These are phyloP conservation scores for Telmatochromis sp. DNA, from an alignment of 2,113 vertebrate genomes.

Conservation along the genomic window DNA sequence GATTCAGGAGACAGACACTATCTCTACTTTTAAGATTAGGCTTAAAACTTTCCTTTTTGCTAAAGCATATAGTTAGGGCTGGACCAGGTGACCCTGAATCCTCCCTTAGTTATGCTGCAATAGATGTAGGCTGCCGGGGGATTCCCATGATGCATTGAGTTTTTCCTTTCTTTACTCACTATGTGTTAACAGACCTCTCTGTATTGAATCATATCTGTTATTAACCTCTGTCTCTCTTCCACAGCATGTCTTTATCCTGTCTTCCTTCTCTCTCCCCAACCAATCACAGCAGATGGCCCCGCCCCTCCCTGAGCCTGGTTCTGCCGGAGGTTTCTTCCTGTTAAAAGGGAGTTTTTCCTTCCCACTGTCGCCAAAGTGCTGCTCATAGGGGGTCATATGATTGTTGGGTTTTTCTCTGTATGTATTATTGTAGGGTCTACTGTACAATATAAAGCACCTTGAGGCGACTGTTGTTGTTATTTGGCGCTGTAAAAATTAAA, in stretches of 20 bases:
- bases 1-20: too few species aligned
- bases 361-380: background rate
- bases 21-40: too few species aligned
- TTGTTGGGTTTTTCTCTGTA: accelerated
- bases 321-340: accelerated
- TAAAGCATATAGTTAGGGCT: too few species aligned
- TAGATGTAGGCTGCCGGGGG: accelerated
- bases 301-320: background rate
- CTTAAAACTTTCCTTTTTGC: too few species aligned
- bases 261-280: background rate
- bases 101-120: too few species aligned
- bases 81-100: too few species aligned
- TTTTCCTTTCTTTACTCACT: too few species aligned
- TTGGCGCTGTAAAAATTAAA: accelerated
- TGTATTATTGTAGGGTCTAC: accelerated
- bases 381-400: background rate
- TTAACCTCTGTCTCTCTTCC: background rate
- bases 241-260: background rate
- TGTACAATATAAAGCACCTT: accelerated
- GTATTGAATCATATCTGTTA: accelerated
- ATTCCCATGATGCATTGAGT: too few species aligned
- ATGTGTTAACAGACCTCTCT: background rate
- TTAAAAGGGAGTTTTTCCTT: background rate
- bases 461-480: accelerated
- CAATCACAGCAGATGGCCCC: background rate